These are phyloP conservation scores for Epizoanthus fatuus DNA, from an alignment of 92 coral and sea anemone species.

Conservation along the genomic window DNA sequence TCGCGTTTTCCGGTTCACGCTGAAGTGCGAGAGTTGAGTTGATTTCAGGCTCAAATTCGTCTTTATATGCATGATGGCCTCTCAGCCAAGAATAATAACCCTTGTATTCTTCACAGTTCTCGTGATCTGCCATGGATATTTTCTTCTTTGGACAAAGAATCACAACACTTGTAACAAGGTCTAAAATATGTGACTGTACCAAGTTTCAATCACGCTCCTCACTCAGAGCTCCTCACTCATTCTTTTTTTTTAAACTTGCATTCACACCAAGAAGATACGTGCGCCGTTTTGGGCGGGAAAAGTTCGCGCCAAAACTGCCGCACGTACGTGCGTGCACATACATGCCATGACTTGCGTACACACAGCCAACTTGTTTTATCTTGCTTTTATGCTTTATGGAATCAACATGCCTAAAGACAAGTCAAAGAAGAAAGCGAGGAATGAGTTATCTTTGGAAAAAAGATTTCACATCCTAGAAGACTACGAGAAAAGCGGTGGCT, in stretches of 20 bases:
- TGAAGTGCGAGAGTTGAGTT: constrained; percentile 49
- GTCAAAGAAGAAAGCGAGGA: not conserved
- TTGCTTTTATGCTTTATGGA: no score
- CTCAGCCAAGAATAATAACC: constrained; percentile 61
- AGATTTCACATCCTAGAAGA: constrained; percentile 23
- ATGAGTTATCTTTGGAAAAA: constrained; percentile 4
- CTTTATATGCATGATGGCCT: constrained; percentile 74
- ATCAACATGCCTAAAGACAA: not conserved
- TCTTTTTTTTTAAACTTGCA: no score
- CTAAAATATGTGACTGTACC: no score
- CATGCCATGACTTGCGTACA: no score
- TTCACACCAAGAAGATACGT: not conserved
- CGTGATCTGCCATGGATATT: not conserved
- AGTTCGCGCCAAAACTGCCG: not conserved
- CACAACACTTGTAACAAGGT: not conserved
- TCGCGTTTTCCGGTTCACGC: constrained; percentile 72
- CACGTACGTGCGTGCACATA: not conserved
- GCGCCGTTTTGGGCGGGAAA: not conserved
- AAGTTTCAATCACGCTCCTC: no score
- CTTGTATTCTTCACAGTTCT: constrained; percentile 28
- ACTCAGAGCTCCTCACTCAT: no score
- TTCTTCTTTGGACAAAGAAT: not conserved
- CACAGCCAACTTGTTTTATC: no score
- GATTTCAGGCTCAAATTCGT: constrained; percentile 58
- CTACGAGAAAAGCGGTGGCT: constrained; percentile 21